These are phyloP conservation scores for Syngnathus scovelli DNA, from an alignment of 2,113 vertebrate species.

Conservation along the genomic window DNA sequence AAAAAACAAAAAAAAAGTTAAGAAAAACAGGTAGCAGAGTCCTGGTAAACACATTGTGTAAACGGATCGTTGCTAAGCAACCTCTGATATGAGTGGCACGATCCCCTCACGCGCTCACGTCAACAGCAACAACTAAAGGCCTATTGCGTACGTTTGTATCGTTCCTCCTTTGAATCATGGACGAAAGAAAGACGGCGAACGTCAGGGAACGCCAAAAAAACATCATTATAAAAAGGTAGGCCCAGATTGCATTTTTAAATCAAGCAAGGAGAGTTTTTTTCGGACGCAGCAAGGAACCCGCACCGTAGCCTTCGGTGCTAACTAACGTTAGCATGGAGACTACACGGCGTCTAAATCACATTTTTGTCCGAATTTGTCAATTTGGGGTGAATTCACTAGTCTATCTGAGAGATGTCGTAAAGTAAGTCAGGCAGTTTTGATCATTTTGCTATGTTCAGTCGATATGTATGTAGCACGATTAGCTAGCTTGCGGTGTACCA, in stretches of 20 bases:
- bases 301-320: not conserved
- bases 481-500: not conserved
- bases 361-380: not conserved
- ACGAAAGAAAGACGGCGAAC: conserved; percentile 29
- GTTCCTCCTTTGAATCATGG: conserved; percentile 44
- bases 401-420: not conserved
- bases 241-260: not conserved
- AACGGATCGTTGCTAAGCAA: conserved; percentile 53
- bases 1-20: not conserved
- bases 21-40: no score
- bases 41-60: conserved; percentile 56
- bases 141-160: not conserved
- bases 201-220: conserved; percentile 50
- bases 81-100: conserved; percentile 23
- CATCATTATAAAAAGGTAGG: conserved; percentile 65
- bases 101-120: conserved; percentile 8
- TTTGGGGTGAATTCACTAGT: no score
- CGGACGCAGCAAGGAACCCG: conserved; percentile 4
- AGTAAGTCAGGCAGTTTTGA: not conserved
- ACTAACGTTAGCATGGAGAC: conserved; percentile 5
- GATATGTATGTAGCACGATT: not conserved
- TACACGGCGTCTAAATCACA: not conserved
- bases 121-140: not conserved
- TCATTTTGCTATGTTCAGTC: not conserved
- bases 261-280: no score